A percentile compares a stretch with the other conserved stretches of the same genome.
phyloP scores from a whole-genome alignment of 1,140 invertebrate species.

The Limonius californicus region DNA sequence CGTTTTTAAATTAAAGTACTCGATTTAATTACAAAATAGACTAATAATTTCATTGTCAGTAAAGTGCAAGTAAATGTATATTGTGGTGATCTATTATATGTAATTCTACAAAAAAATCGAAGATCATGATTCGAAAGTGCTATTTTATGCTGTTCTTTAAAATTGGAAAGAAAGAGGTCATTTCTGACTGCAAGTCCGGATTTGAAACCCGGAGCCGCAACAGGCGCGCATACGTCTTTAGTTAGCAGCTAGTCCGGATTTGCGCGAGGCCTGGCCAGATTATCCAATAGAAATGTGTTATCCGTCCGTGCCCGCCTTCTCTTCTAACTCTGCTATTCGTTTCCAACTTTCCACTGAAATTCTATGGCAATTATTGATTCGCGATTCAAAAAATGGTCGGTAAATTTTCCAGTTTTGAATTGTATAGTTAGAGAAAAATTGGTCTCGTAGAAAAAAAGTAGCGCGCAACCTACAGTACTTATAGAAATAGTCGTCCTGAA shows the following conservation, averaged over 20 bases:
- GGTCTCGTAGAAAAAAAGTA: neutral
- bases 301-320: slow-evolving; percentile 36
- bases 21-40: too few species aligned
- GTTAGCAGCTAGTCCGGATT: slow-evolving; percentile 37
- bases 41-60: too few species aligned
- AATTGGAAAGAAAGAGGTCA: neutral
- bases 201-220: slow-evolving; percentile 26
- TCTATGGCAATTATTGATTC: slow-evolving; percentile 21
- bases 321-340: slow-evolving; percentile 23
- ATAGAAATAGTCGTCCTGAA: slow-evolving; percentile 5
- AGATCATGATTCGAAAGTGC: too few species aligned
- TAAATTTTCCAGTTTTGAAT: neutral
- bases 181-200: slow-evolving; percentile 11
- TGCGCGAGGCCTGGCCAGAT: slow-evolving; percentile 34
- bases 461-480: neutral
- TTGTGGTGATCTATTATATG: too few species aligned
- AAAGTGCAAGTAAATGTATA: too few species aligned
- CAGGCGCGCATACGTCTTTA: slow-evolving; percentile 38
- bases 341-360: slow-evolving; percentile 22
- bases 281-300: slow-evolving; percentile 41
- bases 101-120: too few species aligned
- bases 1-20: too few species aligned
- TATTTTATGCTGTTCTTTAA: too few species aligned
- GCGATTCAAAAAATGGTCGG: slow-evolving; percentile 12
- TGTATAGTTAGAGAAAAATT: too few species aligned